phyloP scores from a whole-genome alignment of 2,888 invertebrate species.

The Embidobia sp. region DNA sequence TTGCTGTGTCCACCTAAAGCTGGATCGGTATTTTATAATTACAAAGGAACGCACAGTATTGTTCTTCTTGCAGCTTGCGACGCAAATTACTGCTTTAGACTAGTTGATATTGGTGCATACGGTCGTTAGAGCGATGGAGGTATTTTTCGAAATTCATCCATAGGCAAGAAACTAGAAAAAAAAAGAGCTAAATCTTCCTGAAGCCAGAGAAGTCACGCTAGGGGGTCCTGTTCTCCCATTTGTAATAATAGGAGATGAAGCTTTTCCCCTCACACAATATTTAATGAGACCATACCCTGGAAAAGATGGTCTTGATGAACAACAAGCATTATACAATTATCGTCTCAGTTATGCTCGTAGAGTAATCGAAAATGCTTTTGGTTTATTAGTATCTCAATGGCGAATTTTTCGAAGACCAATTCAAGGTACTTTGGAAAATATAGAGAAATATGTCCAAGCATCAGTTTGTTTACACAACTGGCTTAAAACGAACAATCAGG shows the following conservation, averaged over 20 bases:
- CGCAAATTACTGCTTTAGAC: conserved; percentile 4
- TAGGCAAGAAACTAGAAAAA: neutral
- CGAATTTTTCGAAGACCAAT: neutral
- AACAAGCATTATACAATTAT: neutral
- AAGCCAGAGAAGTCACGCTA: neutral
- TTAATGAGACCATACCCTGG: conserved; percentile 20
- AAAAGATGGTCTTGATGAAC: neutral
- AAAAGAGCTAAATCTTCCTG: neutral
- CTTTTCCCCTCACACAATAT: neutral
- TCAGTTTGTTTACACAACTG: neutral
- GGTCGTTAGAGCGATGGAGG: conserved; percentile 7
- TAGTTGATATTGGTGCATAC: conserved; percentile 9
- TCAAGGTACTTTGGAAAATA: neutral
- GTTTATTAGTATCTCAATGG: neutral
- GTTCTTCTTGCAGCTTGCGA: conserved; percentile 11
- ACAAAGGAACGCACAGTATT: neutral
- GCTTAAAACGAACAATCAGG: neutral
- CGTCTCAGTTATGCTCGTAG: neutral
- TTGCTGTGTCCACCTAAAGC: conserved; percentile 3
- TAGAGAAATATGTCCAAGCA: neutral
- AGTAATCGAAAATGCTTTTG: neutral
- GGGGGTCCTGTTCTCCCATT: neutral
- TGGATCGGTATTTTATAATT: conserved; percentile 14
- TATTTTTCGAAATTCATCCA: neutral
- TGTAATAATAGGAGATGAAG: conserved; percentile 1